Base-by-base conservation (phyloP, 2,797 vertebrate species). In the Gallirallus australis region DNA sequence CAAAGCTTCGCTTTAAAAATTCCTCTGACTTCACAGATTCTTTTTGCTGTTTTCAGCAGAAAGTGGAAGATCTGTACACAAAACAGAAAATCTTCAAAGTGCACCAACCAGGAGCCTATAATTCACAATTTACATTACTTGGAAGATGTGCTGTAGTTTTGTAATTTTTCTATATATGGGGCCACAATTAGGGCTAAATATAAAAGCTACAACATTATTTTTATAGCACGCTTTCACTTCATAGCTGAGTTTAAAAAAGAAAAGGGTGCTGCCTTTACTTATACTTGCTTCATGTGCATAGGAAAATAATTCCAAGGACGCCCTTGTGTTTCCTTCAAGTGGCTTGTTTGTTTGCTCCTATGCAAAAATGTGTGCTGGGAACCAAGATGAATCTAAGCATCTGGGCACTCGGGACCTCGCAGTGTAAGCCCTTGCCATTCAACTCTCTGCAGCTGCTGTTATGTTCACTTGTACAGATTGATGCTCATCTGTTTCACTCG, bases 41-140 rank as follows among this genome's bases (percentile, higher is more conserved):
- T 7, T 86, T 89, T 11, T 54, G 31, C 72, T 89, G 33, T 64
- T 87, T 95, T 92, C 56, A 63, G 68, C 57, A 82, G 69, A 79
- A 94, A 84, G 48, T 52, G 31, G 31, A 77, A 60, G 33, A 59
- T 45, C 28, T 81, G 9, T 64, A 57, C 30, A 84, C 11, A 73
- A 89, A 89, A 61, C 20, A 87, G 42, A 76, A 89, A 89, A 81
- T 78, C 53, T 93, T 94, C 79, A 85, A 89, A 96, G 81, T 2
- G 0, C 33, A 64, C 16, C 0, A 0, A 83, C 56, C 18, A 82
- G 31, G 52, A 94, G 76, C 39, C 81, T 78, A 47, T 92, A 93
- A 95, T 81, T 89, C 89, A 82, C 45, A 73, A 83, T 89, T 93
- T 83, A 76, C 78, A 89, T 82, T 86, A 42, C 80, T 95, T 95